These are phyloP conservation scores for Bactericera cockerelli DNA, from an alignment of 1,140 invertebrate species.

Conservation along the genomic window DNA sequence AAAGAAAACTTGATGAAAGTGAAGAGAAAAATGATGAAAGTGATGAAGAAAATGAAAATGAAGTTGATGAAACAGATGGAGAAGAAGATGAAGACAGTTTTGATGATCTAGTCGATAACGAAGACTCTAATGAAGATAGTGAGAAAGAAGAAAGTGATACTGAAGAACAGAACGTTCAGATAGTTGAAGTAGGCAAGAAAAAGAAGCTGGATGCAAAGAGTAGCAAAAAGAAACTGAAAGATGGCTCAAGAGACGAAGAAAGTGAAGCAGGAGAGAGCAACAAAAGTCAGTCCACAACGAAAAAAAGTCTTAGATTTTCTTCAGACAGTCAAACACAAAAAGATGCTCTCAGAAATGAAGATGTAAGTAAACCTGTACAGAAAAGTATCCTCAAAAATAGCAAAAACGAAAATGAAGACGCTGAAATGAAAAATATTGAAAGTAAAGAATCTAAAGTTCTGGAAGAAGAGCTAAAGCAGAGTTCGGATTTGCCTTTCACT, in stretches of 20 bases:
- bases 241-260: neutral
- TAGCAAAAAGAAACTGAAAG: neutral
- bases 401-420: neutral
- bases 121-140: conserved; percentile 20
- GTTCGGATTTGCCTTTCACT: neutral
- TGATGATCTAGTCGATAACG: conserved; percentile 18
- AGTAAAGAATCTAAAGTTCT: neutral
- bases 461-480: neutral
- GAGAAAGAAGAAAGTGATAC: conserved; percentile 24
- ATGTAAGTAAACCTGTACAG: no score
- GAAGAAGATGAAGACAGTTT: conserved; percentile 6
- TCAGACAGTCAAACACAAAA: no score
- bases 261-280: no score
- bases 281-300: no score
- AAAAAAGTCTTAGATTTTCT: no score
- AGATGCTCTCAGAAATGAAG: no score
- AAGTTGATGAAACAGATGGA: conserved; percentile 19
- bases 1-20: neutral
- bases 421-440: neutral
- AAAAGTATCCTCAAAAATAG: conserved; percentile 3
- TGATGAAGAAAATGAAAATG: conserved; percentile 22
- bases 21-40: conserved; percentile 17
- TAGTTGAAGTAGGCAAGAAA: neutral
- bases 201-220: neutral
- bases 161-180: neutral